Conservation (phyloP, 2,113 vertebrate genomes). For the Setophaga coronata region DNA sequence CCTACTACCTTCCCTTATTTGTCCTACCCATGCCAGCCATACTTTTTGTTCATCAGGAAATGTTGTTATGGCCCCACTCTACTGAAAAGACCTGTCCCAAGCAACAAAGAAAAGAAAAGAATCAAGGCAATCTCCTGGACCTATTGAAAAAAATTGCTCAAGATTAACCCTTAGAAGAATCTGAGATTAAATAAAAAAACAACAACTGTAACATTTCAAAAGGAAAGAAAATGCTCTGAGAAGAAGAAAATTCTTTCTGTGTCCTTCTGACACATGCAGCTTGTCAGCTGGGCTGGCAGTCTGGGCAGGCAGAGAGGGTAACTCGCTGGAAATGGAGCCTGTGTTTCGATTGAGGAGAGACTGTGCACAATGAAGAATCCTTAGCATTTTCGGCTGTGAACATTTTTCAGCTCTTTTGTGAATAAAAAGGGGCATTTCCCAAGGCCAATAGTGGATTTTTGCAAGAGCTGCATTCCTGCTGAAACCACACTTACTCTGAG, state of each 20-base stretch:
- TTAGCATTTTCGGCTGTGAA: neutral
- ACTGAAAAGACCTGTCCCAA: neutral
- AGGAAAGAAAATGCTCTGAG: neutral
- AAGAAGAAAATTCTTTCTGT: neutral
- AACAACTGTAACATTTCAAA: neutral
- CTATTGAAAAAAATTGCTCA: neutral
- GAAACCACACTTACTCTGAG: neutral
- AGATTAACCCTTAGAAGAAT: neutral
- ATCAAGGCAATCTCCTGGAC: neutral
- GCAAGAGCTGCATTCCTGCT: neutral
- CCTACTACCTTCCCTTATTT: neutral
- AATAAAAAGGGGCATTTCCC: constrained; percentile 9
- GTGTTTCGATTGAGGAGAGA: neutral
- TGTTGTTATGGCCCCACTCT: neutral
- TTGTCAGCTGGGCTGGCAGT: neutral
- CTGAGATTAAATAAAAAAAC: neutral
- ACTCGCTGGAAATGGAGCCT: neutral
- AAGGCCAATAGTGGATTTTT: constrained; percentile 33
- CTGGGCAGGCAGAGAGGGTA: neutral
- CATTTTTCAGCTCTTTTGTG: neutral
- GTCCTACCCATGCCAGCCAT: neutral
- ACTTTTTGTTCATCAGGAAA: neutral
- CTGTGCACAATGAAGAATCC: neutral
- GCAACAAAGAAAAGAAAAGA: neutral
- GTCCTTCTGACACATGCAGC: neutral